Conservation (phyloP, 35 echinoderm and acorn worm genomes). For the Lytechinus pictus region DNA sequence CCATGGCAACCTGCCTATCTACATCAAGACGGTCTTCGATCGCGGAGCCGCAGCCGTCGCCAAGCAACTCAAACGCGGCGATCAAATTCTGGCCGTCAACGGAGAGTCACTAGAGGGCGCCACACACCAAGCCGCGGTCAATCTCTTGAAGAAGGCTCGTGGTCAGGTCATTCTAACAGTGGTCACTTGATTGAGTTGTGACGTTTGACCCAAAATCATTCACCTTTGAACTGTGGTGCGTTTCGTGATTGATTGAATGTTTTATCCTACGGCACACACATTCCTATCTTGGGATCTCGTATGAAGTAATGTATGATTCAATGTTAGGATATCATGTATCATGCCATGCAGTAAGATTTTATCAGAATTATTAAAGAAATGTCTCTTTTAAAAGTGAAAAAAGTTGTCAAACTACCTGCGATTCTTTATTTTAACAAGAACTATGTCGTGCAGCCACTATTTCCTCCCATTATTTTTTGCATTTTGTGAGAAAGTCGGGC, state of each 20-base stretch:
- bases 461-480: no score
- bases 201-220: background rate
- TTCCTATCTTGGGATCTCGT: no score
- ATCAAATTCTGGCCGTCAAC: slow-evolving; percentile 94
- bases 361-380: no score
- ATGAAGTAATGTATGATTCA: no score
- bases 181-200: slow-evolving; percentile 21
- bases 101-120: slow-evolving; percentile 70
- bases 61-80: slow-evolving; percentile 75
- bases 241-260: background rate
- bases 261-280: no score
- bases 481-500: no score
- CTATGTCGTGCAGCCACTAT: no score
- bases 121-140: slow-evolving; percentile 87
- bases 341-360: no score
- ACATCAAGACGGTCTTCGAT: slow-evolving; percentile 97
- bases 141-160: slow-evolving; percentile 79
- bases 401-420: no score
- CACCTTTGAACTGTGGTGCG: background rate
- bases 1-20: slow-evolving; percentile 96
- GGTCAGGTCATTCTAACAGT: slow-evolving; percentile 78
- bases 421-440: no score
- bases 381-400: no score
- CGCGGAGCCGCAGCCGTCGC: slow-evolving; percentile 86
- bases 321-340: no score